phyloP scores from a whole-genome alignment of 2,113 vertebrate genomes.

The Cynoglossus semilaevis region DNA sequence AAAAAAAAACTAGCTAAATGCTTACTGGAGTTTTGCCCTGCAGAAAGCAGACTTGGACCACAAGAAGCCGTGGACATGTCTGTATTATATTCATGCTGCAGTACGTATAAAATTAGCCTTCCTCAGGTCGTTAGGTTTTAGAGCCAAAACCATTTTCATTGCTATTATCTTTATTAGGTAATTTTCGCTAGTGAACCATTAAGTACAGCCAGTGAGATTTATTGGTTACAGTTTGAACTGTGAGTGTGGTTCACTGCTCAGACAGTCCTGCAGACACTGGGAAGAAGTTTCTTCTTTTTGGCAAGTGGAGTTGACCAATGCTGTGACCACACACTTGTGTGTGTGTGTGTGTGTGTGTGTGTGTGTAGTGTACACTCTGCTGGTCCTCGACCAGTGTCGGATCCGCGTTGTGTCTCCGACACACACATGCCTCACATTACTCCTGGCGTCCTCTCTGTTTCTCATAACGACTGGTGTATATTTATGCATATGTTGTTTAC shows the following conservation, averaged over 20 bases:
- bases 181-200: background rate
- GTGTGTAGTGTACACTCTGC: conserved; percentile 29
- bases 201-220: conserved; percentile 7
- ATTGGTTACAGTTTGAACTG: conserved; percentile 28
- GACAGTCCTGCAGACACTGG: conserved; percentile 57
- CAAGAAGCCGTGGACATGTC: too few relatives aligned
- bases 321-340: conserved; percentile 29
- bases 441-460: conserved; percentile 38
- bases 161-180: conserved; percentile 16
- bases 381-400: conserved; percentile 33
- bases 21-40: too few relatives aligned
- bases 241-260: conserved; percentile 51
- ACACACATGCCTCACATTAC: conserved; percentile 66
- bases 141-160: background rate
- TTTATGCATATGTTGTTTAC: conserved; percentile 20
- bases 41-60: too few relatives aligned
- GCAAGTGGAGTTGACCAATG: conserved; percentile 44
- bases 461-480: background rate
- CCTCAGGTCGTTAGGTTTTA: too few relatives aligned
- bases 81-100: too few relatives aligned
- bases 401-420: conserved; percentile 37
- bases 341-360: conserved; percentile 33
- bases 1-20: too few relatives aligned
- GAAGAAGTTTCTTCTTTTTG: conserved; percentile 49
- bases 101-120: too few relatives aligned